A percentile compares a stretch with the other conserved stretches of the same genome.
Evolutionary conservation across 92 coral and sea anemone genomes (phyloP).

Genomic region (Parazoanthus swiftii): DNA sequence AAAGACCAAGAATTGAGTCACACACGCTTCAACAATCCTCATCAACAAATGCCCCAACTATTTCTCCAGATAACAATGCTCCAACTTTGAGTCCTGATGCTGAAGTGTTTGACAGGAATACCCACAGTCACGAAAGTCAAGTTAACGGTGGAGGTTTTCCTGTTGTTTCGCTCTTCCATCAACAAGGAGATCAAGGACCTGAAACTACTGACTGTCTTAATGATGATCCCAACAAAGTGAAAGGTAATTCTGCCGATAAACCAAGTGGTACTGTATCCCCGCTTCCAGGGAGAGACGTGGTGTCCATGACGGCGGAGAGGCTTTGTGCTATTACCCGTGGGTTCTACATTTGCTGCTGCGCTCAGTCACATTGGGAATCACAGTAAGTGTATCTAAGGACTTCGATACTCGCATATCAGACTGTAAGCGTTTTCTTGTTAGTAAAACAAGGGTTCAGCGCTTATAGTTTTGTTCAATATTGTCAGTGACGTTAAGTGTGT

Average conservation of each 20-base stretch:
- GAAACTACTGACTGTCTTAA: neutral
- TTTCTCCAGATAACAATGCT: neutral
- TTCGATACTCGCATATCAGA: neutral
- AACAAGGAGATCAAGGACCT: neutral
- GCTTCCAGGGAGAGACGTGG: conserved; percentile 52
- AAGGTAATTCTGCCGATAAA: neutral
- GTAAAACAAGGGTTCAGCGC: too few relatives aligned
- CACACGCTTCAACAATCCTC: neutral
- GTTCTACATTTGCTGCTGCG: conserved; percentile 56
- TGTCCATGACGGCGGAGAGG: conserved; percentile 61
- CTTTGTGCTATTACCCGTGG: conserved; percentile 61
- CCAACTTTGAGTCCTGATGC: neutral
- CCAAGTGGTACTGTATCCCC: conserved; percentile 40
- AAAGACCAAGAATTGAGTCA: neutral
- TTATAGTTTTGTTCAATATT: neutral
- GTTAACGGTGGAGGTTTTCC: neutral
- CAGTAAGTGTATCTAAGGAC: conserved; percentile 16
- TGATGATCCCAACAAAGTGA: conserved; percentile 1
- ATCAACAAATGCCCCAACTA: neutral
- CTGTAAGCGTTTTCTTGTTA: neutral
- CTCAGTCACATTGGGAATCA: conserved; percentile 50
- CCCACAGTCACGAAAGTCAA: neutral
- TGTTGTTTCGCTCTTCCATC: neutral
- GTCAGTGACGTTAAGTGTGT: too few relatives aligned
- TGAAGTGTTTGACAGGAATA: neutral